phyloP scores from a whole-genome alignment of 1,140 invertebrate genomes.

The Drosophila watanabei region DNA sequence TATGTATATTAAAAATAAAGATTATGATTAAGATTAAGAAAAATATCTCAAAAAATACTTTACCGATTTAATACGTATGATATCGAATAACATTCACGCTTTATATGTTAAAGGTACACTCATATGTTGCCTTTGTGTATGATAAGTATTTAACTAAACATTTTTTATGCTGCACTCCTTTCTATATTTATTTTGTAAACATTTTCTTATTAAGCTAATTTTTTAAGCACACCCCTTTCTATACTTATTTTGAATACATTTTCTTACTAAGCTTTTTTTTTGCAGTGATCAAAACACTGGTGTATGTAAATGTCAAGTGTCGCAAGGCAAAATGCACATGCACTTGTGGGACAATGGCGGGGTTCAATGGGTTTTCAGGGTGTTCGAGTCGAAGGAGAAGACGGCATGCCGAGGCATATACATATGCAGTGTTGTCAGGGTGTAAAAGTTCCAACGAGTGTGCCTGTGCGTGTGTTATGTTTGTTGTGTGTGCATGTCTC shows the following conservation, averaged over 20 bases:
- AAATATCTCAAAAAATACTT: background rate
- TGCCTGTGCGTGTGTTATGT: conserved; percentile 10
- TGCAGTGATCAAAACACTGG: conserved; percentile 5
- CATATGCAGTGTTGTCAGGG: background rate
- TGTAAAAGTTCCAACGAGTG: background rate
- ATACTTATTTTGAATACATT: background rate
- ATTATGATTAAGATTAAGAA: background rate
- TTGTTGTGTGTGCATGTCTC: conserved; percentile 66
- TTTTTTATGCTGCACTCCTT: background rate
- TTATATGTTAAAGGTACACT: background rate
- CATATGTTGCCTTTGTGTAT: too few relatives aligned
- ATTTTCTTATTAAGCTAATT: background rate
- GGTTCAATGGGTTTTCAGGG: conserved; percentile 26
- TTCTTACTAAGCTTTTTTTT: background rate
- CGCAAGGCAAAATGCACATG: conserved; percentile 66
- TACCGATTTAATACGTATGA: too few relatives aligned
- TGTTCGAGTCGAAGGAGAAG: conserved; percentile 8
- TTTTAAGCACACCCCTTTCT: background rate
- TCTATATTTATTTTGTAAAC: background rate
- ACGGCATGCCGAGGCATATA: conserved; percentile 28
- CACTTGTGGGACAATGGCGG: conserved; percentile 44
- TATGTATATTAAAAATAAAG: background rate
- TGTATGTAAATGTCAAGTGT: conserved; percentile 46
- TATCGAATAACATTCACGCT: background rate
- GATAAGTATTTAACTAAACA: background rate